phyloP scores from a whole-genome alignment of 2,888 invertebrate genomes.

The Drosophila kuntzei region DNA sequence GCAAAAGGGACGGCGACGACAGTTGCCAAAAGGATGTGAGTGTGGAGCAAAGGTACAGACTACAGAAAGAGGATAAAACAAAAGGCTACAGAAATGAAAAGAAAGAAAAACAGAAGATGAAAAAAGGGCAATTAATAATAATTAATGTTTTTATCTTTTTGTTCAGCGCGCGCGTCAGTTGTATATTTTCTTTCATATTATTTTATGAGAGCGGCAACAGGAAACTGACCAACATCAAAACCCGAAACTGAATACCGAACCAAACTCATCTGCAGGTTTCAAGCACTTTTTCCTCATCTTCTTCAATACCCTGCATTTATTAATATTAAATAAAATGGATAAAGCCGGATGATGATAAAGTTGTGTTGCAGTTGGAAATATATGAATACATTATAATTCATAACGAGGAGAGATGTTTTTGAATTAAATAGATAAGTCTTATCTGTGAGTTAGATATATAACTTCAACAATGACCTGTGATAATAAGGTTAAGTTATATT shows the following conservation, averaged over 20 bases:
- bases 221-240: constrained; percentile 69
- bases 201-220: constrained; percentile 52
- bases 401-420: neutral
- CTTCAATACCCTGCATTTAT: constrained; percentile 40
- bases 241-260: constrained; percentile 51
- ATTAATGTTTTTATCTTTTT: constrained; percentile 84
- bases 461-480: too few relatives aligned
- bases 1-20: constrained; percentile 64
- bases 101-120: constrained; percentile 28
- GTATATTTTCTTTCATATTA: constrained; percentile 34
- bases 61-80: constrained; percentile 56
- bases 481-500: neutral
- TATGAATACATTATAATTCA: constrained; percentile 1
- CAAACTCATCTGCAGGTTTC: constrained; percentile 40
- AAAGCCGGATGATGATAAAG: constrained; percentile 5
- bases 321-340: neutral
- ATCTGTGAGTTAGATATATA: neutral
- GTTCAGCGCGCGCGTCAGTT: constrained; percentile 42
- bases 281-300: neutral
- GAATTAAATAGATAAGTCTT: neutral
- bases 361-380: neutral
- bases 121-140: constrained; percentile 84
- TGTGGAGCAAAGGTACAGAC: constrained; percentile 38
- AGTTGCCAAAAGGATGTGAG: constrained; percentile 68
- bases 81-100: constrained; percentile 37